Evolutionary conservation across 1,140 invertebrate species (phyloP).

Genomic region (Helicoverpa armigera): DNA sequence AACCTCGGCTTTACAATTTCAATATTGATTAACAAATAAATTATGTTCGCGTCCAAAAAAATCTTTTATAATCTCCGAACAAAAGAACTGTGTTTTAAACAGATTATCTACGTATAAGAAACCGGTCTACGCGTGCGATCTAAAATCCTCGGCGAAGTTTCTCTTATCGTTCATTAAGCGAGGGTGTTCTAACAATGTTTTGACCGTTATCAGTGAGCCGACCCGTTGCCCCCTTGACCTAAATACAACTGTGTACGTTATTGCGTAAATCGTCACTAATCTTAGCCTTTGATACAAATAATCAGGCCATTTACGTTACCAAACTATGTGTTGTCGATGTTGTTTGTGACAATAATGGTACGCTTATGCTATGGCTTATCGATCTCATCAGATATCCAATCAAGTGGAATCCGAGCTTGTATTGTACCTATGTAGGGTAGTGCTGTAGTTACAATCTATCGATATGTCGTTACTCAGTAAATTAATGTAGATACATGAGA

Average conservation of each 20-base stretch:
- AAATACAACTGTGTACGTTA: conserved; percentile 26
- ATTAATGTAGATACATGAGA: not conserved
- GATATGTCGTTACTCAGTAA: not conserved
- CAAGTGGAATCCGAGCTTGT: not conserved
- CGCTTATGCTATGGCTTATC: not conserved
- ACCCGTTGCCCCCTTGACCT: conserved; percentile 24
- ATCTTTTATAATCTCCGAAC: too few species aligned
- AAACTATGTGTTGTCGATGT: not conserved
- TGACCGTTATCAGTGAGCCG: conserved; percentile 29
- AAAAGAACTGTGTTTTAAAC: not conserved
- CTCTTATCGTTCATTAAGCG: conserved; percentile 20
- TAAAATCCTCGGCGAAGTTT: not conserved
- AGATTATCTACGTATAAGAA: not conserved
- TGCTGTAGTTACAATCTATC: too few species aligned
- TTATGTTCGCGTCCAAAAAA: too few species aligned
- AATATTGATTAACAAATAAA: conserved; percentile 12
- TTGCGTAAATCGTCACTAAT: conserved; percentile 42
- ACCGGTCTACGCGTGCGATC: not conserved
- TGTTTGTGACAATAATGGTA: not conserved
- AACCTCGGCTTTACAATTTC: conserved; percentile 23
- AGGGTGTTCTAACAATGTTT: conserved; percentile 3
- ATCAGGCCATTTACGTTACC: not conserved
- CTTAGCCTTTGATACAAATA: conserved; percentile 25
- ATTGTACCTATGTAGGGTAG: not conserved
- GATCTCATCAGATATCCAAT: conserved; percentile 22